phyloP scores from a whole-genome alignment of 2,113 vertebrate genomes.

The Campylorhamphus procurvoides region DNA sequence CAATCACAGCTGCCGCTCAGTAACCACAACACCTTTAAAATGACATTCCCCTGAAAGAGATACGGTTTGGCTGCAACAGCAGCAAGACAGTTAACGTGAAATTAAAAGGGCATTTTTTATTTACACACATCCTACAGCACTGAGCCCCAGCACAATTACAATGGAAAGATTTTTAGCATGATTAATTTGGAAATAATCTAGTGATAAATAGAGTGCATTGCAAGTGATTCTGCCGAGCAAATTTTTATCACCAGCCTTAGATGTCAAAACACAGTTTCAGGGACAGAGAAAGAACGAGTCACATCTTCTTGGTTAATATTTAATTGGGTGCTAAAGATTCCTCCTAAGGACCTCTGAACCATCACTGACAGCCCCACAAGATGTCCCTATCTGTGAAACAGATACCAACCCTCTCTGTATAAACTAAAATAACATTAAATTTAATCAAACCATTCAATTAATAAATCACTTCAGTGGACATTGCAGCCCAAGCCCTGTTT shows the following conservation, averaged over 20 bases:
- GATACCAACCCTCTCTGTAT: conserved; percentile 64
- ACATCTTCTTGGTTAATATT: conserved; percentile 71
- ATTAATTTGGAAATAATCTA: conserved; percentile 68
- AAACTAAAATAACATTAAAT: conserved; percentile 77
- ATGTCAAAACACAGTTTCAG: conserved; percentile 70
- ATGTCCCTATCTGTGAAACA: conserved; percentile 57
- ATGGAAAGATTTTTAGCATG: conserved; percentile 45
- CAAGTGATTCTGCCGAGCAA: conserved; percentile 38
- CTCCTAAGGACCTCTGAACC: conserved; percentile 67
- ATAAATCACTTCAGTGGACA: conserved; percentile 79
- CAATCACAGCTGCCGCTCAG: conserved; percentile 81
- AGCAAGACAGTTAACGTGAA: conserved; percentile 44
- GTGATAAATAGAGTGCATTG: conserved; percentile 59
- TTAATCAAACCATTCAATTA: conserved; percentile 81
- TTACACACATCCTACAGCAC: conserved; percentile 19
- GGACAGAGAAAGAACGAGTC: conserved; percentile 52
- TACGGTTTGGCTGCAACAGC: conserved; percentile 40
- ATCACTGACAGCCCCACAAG: conserved; percentile 42
- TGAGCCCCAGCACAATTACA: conserved; percentile 57
- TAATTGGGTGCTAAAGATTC: conserved; percentile 74
- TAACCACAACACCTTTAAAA: conserved; percentile 84
- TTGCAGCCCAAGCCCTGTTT: conserved; percentile 71
- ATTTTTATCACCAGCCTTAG: conserved; percentile 55
- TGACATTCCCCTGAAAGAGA: conserved; percentile 77
- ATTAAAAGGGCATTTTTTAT: conserved; percentile 70